phyloP scores from a whole-genome alignment of 2,113 vertebrate species.

The Rhea americana region DNA sequence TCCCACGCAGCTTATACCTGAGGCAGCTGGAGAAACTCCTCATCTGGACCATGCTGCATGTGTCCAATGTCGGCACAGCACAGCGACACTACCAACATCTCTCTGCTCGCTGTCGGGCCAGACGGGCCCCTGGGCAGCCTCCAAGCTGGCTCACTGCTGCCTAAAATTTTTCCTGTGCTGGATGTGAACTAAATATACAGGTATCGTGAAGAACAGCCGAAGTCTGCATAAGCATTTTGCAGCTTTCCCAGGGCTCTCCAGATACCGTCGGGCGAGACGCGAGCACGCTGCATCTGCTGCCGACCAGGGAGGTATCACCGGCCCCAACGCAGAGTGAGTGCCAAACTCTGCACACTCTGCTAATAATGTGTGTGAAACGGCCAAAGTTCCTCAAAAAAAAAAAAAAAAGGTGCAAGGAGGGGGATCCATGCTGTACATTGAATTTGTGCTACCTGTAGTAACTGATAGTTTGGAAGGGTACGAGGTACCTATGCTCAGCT shows the following conservation, averaged over 20 bases:
- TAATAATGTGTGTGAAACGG: neutral
- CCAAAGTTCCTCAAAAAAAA: neutral
- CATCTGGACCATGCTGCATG: too few relatives aligned
- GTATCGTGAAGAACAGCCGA: neutral
- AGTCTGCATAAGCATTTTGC: neutral
- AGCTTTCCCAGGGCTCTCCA: neutral
- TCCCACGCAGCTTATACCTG: too few relatives aligned
- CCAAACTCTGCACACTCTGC: too few relatives aligned
- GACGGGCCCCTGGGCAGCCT: too few relatives aligned
- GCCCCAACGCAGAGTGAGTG: neutral
- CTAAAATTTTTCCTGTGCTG: neutral
- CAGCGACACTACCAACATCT: too few relatives aligned
- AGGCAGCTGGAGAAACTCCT: too few relatives aligned
- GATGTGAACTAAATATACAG: neutral
- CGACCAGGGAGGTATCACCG: neutral
- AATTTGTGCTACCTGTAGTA: neutral
- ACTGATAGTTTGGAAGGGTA: neutral
- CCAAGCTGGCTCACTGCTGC: neutral
- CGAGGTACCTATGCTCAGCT: neutral
- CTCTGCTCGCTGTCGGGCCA: too few relatives aligned
- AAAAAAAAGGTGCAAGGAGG: neutral
- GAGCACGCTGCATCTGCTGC: accelerated
- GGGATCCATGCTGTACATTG: neutral
- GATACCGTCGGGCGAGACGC: neutral
- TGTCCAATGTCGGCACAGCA: too few relatives aligned